These are phyloP conservation scores for Pandemis corylana DNA, from an alignment of 2,888 invertebrate species.

Conservation along the genomic window DNA sequence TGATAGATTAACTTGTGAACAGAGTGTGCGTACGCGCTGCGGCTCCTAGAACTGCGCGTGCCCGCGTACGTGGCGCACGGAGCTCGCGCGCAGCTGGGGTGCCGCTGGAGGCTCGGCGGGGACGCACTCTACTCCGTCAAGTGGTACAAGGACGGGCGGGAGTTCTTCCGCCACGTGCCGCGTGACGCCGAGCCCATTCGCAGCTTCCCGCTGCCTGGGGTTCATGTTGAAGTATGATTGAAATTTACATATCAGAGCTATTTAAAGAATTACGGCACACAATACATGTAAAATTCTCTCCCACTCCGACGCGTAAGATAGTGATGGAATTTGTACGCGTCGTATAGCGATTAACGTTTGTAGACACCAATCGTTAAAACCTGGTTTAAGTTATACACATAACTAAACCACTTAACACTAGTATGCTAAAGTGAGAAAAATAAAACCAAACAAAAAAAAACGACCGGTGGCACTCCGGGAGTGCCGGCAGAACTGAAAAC, in stretches of 20 bases:
- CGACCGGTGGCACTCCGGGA: too few species aligned
- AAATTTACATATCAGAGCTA: background rate
- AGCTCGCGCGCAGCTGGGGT: constrained; percentile 88
- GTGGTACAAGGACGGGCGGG: constrained; percentile 93
- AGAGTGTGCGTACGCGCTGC: constrained; percentile 78
- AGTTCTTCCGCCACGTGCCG: constrained; percentile 91
- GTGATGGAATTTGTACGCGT: too few species aligned
- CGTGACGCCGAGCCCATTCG: constrained; percentile 89
- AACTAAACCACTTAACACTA: too few species aligned
- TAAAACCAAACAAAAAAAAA: too few species aligned
- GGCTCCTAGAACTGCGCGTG: constrained; percentile 88
- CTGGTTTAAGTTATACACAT: too few species aligned
- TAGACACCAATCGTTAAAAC: too few species aligned
- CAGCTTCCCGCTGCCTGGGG: constrained; percentile 88
- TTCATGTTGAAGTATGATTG: constrained; percentile 87
- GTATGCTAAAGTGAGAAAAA: background rate
- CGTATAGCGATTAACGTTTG: too few species aligned
- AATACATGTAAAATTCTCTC: too few species aligned
- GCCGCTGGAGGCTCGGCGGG: constrained; percentile 89
- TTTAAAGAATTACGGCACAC: too few species aligned
- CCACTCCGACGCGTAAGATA: too few species aligned
- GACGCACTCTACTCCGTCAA: constrained; percentile 91
- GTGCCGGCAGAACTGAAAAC: too few species aligned
- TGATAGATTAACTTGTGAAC: constrained; percentile 45
- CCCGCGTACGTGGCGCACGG: constrained; percentile 89